Evolutionary conservation across 23 tunicate species (phyloP).

Genomic region (Pegea sp.): DNA sequence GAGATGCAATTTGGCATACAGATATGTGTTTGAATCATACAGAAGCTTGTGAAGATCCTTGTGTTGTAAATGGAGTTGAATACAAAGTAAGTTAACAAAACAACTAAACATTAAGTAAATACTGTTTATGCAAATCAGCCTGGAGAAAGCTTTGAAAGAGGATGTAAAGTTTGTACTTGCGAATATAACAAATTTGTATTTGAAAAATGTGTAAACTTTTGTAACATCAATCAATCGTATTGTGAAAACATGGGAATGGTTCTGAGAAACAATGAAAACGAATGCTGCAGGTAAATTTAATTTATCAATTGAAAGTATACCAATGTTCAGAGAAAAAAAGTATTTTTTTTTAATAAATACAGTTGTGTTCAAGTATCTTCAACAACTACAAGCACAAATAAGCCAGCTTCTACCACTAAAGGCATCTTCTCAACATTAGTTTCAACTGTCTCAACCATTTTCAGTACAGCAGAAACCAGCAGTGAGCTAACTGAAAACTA

Average conservation of each 20-base stretch:
- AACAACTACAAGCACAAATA: slow-evolving; percentile 5
- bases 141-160: slow-evolving; percentile 26
- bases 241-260: slow-evolving; percentile 26
- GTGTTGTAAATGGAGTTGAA: slow-evolving; percentile 16
- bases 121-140: no score
- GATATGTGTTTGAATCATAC: slow-evolving; percentile 51
- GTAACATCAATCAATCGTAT: slow-evolving; percentile 28
- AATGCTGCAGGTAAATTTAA: slow-evolving; percentile 64
- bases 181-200: slow-evolving; percentile 25
- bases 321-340: no score
- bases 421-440: slow-evolving; percentile 4
- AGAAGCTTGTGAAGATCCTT: slow-evolving; percentile 54
- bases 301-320: no score
- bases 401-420: slow-evolving; percentile 8
- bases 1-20: slow-evolving; percentile 30
- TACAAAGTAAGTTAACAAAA: slow-evolving; percentile 23
- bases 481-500: no score
- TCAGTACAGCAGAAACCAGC: slow-evolving; percentile 2
- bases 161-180: slow-evolving; percentile 55
- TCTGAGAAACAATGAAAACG: slow-evolving; percentile 16
- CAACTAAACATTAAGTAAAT: no score
- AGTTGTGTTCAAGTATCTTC: no score
- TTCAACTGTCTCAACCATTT: not conserved
- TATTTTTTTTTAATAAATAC: not conserved
- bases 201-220: slow-evolving; percentile 43